A percentile compares a stretch with the other conserved stretches of the same genome.
Evolutionary conservation across 2,888 invertebrate genomes (phyloP).

Genomic region (Callyntrura sp.): DNA sequence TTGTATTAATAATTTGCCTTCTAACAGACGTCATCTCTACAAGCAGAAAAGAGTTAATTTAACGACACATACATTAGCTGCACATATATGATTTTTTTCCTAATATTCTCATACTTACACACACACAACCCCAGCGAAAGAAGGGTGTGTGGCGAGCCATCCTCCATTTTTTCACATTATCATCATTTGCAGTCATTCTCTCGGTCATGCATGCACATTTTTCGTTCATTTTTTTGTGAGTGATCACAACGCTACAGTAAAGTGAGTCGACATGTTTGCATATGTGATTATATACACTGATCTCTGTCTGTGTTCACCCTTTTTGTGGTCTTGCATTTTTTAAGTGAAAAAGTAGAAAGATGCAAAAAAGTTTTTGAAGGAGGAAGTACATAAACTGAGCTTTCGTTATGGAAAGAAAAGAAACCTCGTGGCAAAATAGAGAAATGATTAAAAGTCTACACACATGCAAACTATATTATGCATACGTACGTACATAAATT

Average conservation of each 20-base stretch:
- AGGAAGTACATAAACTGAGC: too few relatives aligned
- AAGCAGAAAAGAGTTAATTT: conserved; percentile 19
- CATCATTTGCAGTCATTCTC: conserved; percentile 42
- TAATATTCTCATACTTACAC: neutral
- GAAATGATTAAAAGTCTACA: conserved; percentile 29
- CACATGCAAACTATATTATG: neutral
- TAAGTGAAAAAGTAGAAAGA: conserved; percentile 25
- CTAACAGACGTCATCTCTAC: conserved; percentile 12
- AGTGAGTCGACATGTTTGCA: conserved; percentile 40
- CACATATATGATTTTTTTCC: conserved; percentile 1
- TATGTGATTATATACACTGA: neutral
- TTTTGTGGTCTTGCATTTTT: conserved; percentile 49
- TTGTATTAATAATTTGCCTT: neutral
- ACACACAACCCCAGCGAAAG: conserved; percentile 7
- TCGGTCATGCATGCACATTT: conserved; percentile 66
- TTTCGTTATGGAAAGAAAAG: neutral
- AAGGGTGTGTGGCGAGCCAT: conserved; percentile 58
- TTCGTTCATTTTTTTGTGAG: conserved; percentile 33
- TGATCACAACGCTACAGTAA: conserved; percentile 15
- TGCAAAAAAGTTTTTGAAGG: neutral
- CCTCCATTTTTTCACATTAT: conserved; percentile 59
- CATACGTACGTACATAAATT: neutral
- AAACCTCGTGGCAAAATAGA: conserved; percentile 51
- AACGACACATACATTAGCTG: neutral
- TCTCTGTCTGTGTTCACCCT: conserved; percentile 9